Evolutionary conservation across 2,797 vertebrate species (phyloP).

Genomic region (Momotus momota): DNA sequence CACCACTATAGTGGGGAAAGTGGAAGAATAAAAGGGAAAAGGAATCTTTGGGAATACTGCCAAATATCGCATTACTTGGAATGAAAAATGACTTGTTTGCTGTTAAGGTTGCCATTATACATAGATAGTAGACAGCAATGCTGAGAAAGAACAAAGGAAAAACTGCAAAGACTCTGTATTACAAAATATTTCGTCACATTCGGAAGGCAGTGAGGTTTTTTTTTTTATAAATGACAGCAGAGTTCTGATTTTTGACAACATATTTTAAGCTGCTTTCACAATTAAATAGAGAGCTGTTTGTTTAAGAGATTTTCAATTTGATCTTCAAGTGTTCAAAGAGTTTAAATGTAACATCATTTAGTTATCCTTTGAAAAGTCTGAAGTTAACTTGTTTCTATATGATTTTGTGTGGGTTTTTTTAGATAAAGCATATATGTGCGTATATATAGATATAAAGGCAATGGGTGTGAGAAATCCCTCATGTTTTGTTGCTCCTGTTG

Average conservation of each 20-base stretch:
- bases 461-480: not conserved
- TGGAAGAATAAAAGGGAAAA: not conserved
- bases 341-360: not conserved
- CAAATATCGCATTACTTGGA: conserved; percentile 64
- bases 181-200: not conserved
- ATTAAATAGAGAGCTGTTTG: not conserved
- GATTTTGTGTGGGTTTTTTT: not conserved
- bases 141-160: conserved; percentile 46
- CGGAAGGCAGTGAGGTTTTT: not conserved
- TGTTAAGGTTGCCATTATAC: conserved; percentile 52
- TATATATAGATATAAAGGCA: not conserved
- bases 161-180: conserved; percentile 14
- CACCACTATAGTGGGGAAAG: conserved; percentile 14
- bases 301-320: not conserved
- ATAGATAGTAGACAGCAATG: not conserved
- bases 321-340: not conserved
- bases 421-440: not conserved
- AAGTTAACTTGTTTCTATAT: not conserved
- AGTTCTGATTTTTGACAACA: not conserved
- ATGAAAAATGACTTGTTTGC: conserved; percentile 51
- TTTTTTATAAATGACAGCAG: not conserved
- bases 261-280: not conserved
- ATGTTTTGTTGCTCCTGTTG: not conserved
- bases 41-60: conserved; percentile 60
- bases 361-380: not conserved